These are phyloP conservation scores for Cryptoblepharus egeriae DNA, from an alignment of 2,797 vertebrate genomes.

Conservation along the genomic window DNA sequence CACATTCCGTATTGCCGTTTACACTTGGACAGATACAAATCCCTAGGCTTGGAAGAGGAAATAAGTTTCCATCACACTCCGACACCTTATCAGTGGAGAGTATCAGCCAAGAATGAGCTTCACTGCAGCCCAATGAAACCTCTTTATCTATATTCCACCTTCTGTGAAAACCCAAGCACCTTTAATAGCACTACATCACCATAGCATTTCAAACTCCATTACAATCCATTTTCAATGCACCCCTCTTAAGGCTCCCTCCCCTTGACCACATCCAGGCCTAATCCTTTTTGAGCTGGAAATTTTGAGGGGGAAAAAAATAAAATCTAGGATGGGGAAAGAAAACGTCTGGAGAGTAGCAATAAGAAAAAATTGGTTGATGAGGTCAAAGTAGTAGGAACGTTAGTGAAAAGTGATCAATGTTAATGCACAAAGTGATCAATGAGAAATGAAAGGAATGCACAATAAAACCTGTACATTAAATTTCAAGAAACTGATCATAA, in stretches of 20 bases:
- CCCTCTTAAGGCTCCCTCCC: not conserved
- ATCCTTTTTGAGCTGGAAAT: no score
- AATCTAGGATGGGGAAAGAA: no score
- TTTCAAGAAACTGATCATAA: no score
- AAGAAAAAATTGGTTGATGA: no score
- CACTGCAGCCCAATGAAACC: fast-evolving
- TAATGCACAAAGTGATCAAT: no score
- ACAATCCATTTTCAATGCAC: not conserved
- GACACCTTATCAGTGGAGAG: not conserved
- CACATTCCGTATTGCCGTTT: fast-evolving
- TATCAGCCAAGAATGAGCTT: fast-evolving
- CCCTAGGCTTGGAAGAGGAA: not conserved
- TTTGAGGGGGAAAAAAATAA: no score
- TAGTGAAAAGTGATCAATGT: no score
- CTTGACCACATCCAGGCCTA: not conserved
- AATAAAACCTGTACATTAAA: no score
- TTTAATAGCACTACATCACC: fast-evolving
- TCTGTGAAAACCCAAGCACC: fast-evolving
- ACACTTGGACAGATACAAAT: not conserved
- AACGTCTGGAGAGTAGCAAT: no score
- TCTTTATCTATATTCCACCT: not conserved
- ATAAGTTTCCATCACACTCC: not conserved
- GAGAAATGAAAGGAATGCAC: no score
- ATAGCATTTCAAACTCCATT: not conserved
- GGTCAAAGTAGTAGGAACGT: no score